phyloP scores from a whole-genome alignment of 1,140 invertebrate species.

The Zaprionus ornatus region DNA sequence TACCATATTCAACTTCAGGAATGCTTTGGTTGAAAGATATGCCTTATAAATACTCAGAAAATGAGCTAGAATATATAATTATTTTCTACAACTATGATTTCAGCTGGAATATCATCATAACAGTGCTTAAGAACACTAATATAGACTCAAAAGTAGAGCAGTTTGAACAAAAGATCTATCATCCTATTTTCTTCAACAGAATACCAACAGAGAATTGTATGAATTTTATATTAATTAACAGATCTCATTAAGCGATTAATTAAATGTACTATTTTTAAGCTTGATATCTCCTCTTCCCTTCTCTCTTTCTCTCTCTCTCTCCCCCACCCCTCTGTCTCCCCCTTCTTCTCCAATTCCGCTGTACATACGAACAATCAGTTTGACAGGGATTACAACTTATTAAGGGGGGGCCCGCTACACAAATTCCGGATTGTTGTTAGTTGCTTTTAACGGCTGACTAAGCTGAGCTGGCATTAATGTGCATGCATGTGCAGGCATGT shows the following conservation, averaged over 20 bases:
- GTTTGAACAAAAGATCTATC: background rate
- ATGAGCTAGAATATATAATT: too few species aligned
- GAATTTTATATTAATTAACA: background rate
- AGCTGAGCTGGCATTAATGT: conserved; percentile 66
- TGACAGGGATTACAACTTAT: conserved; percentile 23
- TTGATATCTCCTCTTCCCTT: too few species aligned
- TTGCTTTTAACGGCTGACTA: conserved; percentile 54
- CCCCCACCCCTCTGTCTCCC: background rate
- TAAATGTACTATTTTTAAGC: background rate
- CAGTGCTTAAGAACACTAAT: too few species aligned
- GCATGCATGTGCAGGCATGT: conserved; percentile 9
- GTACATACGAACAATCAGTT: background rate
- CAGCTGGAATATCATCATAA: too few species aligned
- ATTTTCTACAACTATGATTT: too few species aligned
- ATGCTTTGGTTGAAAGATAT: too few species aligned
- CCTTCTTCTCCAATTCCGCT: background rate
- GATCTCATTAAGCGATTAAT: background rate
- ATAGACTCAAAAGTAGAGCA: background rate
- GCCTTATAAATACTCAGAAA: too few species aligned
- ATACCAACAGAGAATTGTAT: background rate
- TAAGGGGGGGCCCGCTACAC: conserved; percentile 30
- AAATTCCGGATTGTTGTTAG: conserved; percentile 56
- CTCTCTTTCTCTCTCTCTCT: background rate
- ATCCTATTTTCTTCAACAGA: background rate
- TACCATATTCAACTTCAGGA: too few species aligned